Percentiles rank a stretch among this genome's conserved stretches.
Evolutionary conservation across 2,797 vertebrate genomes (phyloP).

Genomic region (Adrianichthys oophorus): DNA sequence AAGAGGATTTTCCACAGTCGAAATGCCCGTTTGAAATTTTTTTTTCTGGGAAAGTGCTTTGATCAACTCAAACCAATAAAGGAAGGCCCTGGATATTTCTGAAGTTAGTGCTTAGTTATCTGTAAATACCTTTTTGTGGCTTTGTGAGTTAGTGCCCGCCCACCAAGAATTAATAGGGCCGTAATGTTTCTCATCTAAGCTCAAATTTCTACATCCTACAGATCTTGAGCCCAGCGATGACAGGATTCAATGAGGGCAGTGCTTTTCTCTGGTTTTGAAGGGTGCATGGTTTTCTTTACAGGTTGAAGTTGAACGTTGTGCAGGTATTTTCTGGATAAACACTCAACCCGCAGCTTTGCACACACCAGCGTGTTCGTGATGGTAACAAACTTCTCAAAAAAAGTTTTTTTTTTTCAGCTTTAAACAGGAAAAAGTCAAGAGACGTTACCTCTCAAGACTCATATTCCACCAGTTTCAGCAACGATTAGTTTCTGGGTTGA

Average conservation of each 20-base stretch:
- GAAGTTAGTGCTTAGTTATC: slow-evolving; percentile 14
- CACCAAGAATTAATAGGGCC: slow-evolving; percentile 20
- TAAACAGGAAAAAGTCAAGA: background rate
- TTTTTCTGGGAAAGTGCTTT: slow-evolving; percentile 7
- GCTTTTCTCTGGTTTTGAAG: background rate
- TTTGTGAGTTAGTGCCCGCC: slow-evolving; percentile 14
- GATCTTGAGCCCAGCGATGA: background rate
- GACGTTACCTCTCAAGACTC: slow-evolving; percentile 24
- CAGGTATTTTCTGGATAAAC: slow-evolving; percentile 40
- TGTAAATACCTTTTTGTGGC: slow-evolving; percentile 9
- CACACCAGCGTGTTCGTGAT: slow-evolving; percentile 5
- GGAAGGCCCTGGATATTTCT: slow-evolving; percentile 1
- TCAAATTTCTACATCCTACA: slow-evolving; percentile 7
- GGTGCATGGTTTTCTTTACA: slow-evolving; percentile 12
- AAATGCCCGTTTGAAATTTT: slow-evolving; percentile 1
- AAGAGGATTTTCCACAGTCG: background rate
- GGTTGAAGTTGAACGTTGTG: slow-evolving; percentile 12
- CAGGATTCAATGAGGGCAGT: slow-evolving; percentile 4
- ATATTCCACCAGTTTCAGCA: slow-evolving; percentile 9
- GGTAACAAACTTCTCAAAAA: background rate
- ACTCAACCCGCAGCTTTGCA: slow-evolving; percentile 16
- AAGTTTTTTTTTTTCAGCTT: slow-evolving; percentile 2
- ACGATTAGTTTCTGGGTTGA: slow-evolving; percentile 30
- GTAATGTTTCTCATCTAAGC: slow-evolving; percentile 15
- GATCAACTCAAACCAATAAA: slow-evolving; percentile 13